A percentile compares a stretch with the other conserved stretches of the same genome.
These are phyloP conservation scores for Pachyuromys duprasi DNA, from an alignment of 2,797 vertebrate species.

Conservation along the genomic window DNA sequence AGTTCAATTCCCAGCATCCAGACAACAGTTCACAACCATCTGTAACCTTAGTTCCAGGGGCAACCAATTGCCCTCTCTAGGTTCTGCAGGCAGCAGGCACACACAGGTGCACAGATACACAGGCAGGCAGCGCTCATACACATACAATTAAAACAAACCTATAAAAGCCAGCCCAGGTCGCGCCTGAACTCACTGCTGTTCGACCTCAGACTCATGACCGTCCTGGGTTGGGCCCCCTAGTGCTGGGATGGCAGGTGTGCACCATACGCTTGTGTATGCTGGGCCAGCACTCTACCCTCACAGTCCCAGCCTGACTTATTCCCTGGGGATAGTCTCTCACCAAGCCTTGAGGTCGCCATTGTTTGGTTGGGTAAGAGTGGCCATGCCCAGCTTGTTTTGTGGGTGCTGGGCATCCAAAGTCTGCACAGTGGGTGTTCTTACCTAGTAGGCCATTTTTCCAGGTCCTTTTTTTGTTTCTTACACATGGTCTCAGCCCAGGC, in stretches of 20 bases:
- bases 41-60: neutral
- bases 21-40: neutral
- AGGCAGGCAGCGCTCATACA: neutral
- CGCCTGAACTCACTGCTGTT: neutral
- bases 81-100: neutral
- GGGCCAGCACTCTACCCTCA: neutral
- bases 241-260: neutral
- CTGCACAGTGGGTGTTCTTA: neutral
- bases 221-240: neutral
- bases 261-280: neutral
- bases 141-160: neutral
- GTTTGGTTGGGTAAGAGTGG: neutral
- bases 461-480: neutral
- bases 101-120: neutral
- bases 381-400: neutral
- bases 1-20: neutral
- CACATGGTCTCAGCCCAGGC: neutral
- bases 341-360: neutral
- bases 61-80: neutral
- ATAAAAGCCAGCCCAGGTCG: neutral
- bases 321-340: neutral
- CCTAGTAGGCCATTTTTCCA: neutral
- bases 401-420: neutral
- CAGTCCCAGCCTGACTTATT: neutral
- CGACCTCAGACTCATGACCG: neutral